Evolutionary conservation across 2,888 invertebrate genomes (phyloP).

Genomic region (Lamellibrachia columna): DNA sequence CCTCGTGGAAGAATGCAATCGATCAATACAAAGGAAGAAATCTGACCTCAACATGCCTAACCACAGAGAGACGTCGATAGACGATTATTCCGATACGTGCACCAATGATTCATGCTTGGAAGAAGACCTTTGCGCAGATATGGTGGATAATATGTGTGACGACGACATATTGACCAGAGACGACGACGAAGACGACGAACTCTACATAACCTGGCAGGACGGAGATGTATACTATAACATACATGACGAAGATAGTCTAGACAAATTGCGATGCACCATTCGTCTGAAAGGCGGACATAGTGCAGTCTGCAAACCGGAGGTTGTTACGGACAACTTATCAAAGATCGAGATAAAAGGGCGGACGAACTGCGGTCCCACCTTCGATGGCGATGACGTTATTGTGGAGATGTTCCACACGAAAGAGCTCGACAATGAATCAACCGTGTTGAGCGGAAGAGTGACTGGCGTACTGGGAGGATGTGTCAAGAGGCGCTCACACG

Average conservation of each 20-base stretch:
- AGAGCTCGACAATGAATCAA: background rate
- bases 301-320: too few species aligned
- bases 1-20: background rate
- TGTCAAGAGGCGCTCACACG: background rate
- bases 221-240: too few species aligned
- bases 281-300: too few species aligned
- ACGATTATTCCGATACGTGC: background rate
- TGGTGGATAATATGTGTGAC: background rate
- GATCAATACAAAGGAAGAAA: background rate
- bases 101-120: background rate
- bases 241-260: too few species aligned
- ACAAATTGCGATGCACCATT: too few species aligned
- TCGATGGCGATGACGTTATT: slow-evolving; percentile 34
- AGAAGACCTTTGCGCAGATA: background rate
- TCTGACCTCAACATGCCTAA: background rate
- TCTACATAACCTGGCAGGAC: too few species aligned
- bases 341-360: slow-evolving; percentile 65
- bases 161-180: background rate
- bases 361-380: slow-evolving; percentile 36
- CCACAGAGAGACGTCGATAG: background rate
- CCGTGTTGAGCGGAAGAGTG: slow-evolving; percentile 25
- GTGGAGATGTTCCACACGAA: slow-evolving; percentile 28
- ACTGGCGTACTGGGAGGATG: slow-evolving; percentile 4
- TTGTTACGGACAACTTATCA: too few species aligned
- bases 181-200: too few species aligned